Conservation (phyloP, 64 coral and sea anemone genomes). For the Actinia tenebrosa region DNA sequence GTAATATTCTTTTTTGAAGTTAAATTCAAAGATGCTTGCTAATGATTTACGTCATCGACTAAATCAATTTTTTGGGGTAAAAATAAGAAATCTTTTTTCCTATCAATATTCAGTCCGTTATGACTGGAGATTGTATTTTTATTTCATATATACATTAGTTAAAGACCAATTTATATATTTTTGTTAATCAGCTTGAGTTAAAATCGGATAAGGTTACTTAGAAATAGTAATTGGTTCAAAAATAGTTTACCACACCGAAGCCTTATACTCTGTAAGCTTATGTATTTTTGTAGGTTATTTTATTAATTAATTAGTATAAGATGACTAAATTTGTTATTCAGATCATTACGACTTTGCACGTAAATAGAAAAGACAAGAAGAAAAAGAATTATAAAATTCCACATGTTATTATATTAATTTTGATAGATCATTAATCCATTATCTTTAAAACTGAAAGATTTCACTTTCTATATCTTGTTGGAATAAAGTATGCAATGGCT, state of each 20-base stretch:
- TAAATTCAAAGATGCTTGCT: neutral
- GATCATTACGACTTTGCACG: neutral
- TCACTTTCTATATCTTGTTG: neutral
- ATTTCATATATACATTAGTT: neutral
- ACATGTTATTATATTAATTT: neutral
- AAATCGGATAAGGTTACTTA: too few species aligned
- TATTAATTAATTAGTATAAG: neutral
- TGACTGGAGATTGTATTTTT: neutral
- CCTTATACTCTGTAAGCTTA: too few species aligned
- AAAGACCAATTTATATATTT: neutral
- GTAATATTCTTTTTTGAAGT: neutral
- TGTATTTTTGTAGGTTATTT: neutral
- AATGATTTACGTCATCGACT: conserved; percentile 4
- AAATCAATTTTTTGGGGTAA: neutral
- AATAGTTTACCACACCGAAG: too few species aligned
- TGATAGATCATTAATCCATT: neutral
- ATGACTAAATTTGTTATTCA: neutral
- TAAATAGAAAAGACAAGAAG: too few species aligned
- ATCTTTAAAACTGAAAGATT: neutral
- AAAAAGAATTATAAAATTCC: neutral
- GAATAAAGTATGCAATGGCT: too few species aligned
- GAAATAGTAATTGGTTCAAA: too few species aligned
- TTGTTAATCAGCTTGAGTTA: neutral
- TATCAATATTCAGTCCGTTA: neutral
- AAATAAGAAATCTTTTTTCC: neutral